Evolutionary conservation across 2,113 vertebrate species (phyloP).

Genomic region (Bufo bufo): DNA sequence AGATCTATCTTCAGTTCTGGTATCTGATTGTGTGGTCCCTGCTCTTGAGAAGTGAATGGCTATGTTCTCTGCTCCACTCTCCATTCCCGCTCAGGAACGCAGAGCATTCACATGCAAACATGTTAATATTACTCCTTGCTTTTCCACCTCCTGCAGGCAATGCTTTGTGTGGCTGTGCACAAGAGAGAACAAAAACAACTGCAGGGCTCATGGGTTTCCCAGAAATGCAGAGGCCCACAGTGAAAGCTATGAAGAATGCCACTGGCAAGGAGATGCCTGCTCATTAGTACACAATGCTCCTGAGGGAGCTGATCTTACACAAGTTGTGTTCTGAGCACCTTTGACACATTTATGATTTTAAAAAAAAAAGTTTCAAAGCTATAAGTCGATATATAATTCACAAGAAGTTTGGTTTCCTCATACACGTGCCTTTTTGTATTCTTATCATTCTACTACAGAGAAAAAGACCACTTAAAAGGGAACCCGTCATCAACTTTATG

Average conservation of each 20-base stretch:
- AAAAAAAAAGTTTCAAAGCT: background rate
- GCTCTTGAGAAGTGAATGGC: constrained; percentile 60
- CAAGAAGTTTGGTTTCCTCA: too few relatives aligned
- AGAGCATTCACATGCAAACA: constrained; percentile 68
- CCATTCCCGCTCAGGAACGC: constrained; percentile 65
- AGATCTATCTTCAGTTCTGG: constrained; percentile 14
- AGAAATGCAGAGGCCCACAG: constrained; percentile 47
- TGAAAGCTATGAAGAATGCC: constrained; percentile 12
- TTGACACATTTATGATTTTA: background rate
- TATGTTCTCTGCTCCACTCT: constrained; percentile 40
- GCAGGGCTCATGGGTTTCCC: constrained; percentile 39
- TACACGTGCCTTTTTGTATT: too few relatives aligned
- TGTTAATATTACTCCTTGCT: constrained; percentile 51
- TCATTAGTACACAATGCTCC: background rate
- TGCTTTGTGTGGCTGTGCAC: constrained; percentile 38
- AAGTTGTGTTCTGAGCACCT: background rate
- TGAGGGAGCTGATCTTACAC: background rate
- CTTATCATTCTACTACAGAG: too few relatives aligned
- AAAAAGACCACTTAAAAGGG: too few relatives aligned
- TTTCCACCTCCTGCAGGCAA: constrained; percentile 58
- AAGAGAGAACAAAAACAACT: constrained; percentile 54
- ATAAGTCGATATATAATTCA: too few relatives aligned
- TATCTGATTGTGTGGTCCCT: constrained; percentile 62
- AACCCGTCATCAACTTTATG: too few relatives aligned
- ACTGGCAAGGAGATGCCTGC: constrained; percentile 9